phyloP scores from a whole-genome alignment of 2,888 invertebrate species.

The Phoronis australis region DNA sequence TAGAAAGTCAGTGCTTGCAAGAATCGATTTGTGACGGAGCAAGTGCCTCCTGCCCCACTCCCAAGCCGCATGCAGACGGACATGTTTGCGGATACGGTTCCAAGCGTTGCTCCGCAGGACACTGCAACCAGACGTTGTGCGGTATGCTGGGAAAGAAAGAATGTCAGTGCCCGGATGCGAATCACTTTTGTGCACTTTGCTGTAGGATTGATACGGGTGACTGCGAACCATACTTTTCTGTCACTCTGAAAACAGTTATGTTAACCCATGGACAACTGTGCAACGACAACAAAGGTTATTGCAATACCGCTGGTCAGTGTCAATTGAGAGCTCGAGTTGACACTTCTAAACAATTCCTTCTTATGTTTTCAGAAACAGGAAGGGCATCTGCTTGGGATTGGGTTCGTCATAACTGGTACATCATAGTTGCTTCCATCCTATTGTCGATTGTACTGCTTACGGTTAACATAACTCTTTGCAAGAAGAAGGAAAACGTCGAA shows the following conservation, averaged over 20 bases:
- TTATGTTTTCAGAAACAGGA: too few species aligned
- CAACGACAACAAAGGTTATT: slow-evolving; percentile 17
- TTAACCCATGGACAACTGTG: too few species aligned
- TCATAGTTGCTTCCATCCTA: too few species aligned
- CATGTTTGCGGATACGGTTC: slow-evolving; percentile 19
- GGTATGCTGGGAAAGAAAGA: slow-evolving; percentile 10
- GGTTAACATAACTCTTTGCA: too few species aligned
- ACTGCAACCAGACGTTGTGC: slow-evolving; percentile 24
- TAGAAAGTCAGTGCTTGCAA: slow-evolving; percentile 19
- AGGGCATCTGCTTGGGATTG: too few species aligned
- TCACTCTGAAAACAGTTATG: too few species aligned
- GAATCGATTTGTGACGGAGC: slow-evolving; percentile 22
- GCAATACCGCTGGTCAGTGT: slow-evolving; percentile 15
- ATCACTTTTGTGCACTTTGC: slow-evolving; percentile 21
- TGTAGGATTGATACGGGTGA: slow-evolving; percentile 18
- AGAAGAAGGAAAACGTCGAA: too few species aligned
- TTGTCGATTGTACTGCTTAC: too few species aligned
- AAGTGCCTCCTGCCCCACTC: slow-evolving; percentile 21
- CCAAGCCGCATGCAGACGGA: slow-evolving; percentile 12
- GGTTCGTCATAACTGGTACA: too few species aligned
- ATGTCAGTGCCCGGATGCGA: slow-evolving; percentile 17
- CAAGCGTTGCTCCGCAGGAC: slow-evolving; percentile 21
- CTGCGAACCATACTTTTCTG: too few species aligned
- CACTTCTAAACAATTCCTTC: too few species aligned
- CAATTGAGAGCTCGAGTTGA: slow-evolving; percentile 12